Conservation (phyloP, 2,888 invertebrate genomes). For the Napeogenes sylphis region DNA sequence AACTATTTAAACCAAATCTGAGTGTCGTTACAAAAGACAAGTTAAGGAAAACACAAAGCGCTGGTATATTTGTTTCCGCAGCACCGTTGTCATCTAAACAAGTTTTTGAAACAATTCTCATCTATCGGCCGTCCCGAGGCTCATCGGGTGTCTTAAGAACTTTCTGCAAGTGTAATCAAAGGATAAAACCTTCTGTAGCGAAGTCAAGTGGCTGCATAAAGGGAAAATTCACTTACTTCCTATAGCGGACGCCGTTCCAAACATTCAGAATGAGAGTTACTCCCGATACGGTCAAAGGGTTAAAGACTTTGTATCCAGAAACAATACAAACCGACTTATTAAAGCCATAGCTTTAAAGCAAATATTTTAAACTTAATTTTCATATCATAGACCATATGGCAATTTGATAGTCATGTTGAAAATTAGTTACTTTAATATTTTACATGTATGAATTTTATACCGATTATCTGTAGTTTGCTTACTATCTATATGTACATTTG, state of each 20-base stretch:
- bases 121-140: conserved; percentile 45
- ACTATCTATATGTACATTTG: too few species aligned
- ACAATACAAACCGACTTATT: not conserved
- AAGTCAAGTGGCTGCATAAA: conserved; percentile 66
- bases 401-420: not conserved
- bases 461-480: too few species aligned
- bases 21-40: not conserved
- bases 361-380: too few species aligned
- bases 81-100: conserved; percentile 36
- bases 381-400: too few species aligned
- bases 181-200: conserved; percentile 61
- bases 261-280: conserved; percentile 48
- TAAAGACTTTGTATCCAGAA: conserved; percentile 26
- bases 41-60: conserved; percentile 4
- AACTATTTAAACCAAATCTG: not conserved
- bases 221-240: conserved; percentile 71
- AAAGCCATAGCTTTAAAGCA: too few species aligned
- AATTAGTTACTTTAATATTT: too few species aligned
- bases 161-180: conserved; percentile 62
- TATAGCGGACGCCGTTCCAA: conserved; percentile 61
- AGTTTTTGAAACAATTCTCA: conserved; percentile 53
- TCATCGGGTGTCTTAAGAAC: conserved; percentile 46
- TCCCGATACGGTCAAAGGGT: conserved; percentile 35
- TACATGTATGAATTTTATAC: too few species aligned
- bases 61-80: conserved; percentile 8